Conservation (phyloP, 2,113 vertebrate species). For the Mixornis gularis region DNA sequence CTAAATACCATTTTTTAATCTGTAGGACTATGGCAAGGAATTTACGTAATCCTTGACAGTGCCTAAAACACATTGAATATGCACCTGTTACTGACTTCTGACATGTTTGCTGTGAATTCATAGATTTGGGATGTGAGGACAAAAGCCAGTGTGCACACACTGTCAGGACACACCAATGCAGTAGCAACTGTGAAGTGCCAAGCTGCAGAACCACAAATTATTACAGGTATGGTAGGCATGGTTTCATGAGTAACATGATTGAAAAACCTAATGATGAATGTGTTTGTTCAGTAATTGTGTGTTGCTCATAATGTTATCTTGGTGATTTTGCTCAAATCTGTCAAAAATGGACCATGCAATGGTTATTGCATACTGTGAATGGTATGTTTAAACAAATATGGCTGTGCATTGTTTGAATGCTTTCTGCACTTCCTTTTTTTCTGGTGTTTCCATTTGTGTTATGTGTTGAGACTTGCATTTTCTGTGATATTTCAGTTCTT, state of each 20-base stretch:
- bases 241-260: not conserved
- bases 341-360: not conserved
- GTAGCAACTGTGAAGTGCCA: constrained; percentile 96
- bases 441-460: not conserved
- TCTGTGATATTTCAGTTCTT: not conserved
- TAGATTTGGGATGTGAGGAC: constrained; percentile 97
- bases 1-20: not conserved
- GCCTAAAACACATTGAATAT: not conserved
- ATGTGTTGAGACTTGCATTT: not conserved
- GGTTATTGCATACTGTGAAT: not conserved
- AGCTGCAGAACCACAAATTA: constrained; percentile 91
- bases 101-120: not conserved
- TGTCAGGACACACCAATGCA: constrained; percentile 94
- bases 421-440: not conserved
- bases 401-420: not conserved
- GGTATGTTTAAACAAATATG: not conserved
- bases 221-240: constrained; percentile 79
- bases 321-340: not conserved
- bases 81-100: not conserved
- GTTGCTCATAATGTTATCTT: not conserved
- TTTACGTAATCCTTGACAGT: not conserved
- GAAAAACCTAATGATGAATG: not conserved
- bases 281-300: not conserved
- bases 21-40: not conserved
- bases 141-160: constrained; percentile 94